A percentile compares a stretch with the other conserved stretches of the same genome.
phyloP scores from a whole-genome alignment of 1,140 invertebrate species.

The Zaprionus inermis region DNA sequence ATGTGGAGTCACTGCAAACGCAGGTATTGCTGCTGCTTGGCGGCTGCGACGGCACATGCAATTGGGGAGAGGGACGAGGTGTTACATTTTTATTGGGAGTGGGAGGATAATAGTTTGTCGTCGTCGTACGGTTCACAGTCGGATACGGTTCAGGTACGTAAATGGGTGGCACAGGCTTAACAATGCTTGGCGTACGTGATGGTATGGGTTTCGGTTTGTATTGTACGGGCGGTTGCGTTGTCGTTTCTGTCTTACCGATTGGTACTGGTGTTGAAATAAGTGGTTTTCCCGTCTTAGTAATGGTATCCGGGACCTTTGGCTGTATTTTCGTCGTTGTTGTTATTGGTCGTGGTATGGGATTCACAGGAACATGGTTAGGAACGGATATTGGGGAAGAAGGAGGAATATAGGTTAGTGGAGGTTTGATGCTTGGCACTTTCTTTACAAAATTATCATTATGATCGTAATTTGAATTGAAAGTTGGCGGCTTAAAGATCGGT shows the following conservation, averaged over 20 bases:
- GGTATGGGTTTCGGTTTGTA: constrained; percentile 55
- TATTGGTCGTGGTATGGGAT: constrained; percentile 53
- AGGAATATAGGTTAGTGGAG: constrained; percentile 81
- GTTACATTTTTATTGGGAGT: constrained; percentile 68
- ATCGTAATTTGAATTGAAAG: constrained; percentile 70
- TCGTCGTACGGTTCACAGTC: constrained; percentile 1
- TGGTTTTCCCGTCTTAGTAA: constrained; percentile 76
- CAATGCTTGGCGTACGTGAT: constrained; percentile 36
- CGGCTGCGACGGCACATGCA: constrained; percentile 56
- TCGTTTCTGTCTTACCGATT: constrained; percentile 64
- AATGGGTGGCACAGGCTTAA: constrained; percentile 46
- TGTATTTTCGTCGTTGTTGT: constrained; percentile 57
- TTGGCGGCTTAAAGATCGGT: constrained; percentile 46
- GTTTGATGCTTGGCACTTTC: constrained; percentile 53
- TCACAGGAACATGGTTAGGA: constrained; percentile 59
- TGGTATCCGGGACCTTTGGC: constrained; percentile 78
- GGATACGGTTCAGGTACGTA: constrained; percentile 30
- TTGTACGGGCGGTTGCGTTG: constrained; percentile 30
- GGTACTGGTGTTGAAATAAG: constrained; percentile 62
- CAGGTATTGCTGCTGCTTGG: constrained; percentile 67
- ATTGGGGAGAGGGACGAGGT: constrained; percentile 71
- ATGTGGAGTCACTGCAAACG: constrained; percentile 72
- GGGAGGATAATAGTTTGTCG: constrained; percentile 15
- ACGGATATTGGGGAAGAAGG: constrained; percentile 71
- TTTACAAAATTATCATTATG: constrained; percentile 70